These are phyloP conservation scores for Symphodus melops DNA, from an alignment of 2,113 vertebrate genomes.

Conservation along the genomic window DNA sequence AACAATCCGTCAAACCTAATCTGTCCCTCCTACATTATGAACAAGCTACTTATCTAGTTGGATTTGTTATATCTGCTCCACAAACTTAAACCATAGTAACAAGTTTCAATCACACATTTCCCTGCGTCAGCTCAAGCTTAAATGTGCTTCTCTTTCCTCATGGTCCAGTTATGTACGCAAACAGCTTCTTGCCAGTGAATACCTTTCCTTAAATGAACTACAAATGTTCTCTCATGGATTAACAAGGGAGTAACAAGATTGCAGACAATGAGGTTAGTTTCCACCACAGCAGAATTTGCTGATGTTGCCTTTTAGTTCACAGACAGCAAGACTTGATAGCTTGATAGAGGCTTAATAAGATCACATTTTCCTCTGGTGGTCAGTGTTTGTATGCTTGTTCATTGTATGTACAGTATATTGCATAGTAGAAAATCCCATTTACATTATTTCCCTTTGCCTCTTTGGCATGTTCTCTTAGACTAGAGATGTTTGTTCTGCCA, in stretches of 20 bases:
- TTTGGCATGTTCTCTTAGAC: constrained; percentile 9
- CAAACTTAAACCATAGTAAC: constrained; percentile 20
- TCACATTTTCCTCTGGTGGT: not conserved
- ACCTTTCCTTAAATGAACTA: constrained; percentile 71
- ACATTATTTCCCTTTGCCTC: constrained; percentile 26
- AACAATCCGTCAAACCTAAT: constrained; percentile 9
- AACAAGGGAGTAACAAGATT: constrained; percentile 9
- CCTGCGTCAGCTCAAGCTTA: constrained; percentile 11
- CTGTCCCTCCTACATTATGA: constrained; percentile 6
- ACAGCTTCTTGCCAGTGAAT: constrained; percentile 43
- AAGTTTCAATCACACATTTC: constrained; percentile 28
- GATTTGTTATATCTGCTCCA: constrained; percentile 7
- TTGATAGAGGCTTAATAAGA: constrained; percentile 3
- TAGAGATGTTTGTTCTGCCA: constrained; percentile 37
- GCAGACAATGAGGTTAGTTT: constrained; percentile 45
- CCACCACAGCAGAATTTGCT: constrained; percentile 41
- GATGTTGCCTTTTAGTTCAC: constrained; percentile 26
- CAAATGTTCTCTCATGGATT: constrained; percentile 49
- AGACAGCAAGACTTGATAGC: constrained; percentile 17
- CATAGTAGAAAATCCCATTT: not conserved
- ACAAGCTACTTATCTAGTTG: constrained; percentile 10
- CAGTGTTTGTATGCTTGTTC: not conserved
- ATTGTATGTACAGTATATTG: not conserved
- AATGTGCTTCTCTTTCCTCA: constrained; percentile 27
- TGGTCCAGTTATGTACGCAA: constrained; percentile 10